Conservation (phyloP, 2,113 vertebrate genomes). For the Phrynosoma blainvillii region DNA sequence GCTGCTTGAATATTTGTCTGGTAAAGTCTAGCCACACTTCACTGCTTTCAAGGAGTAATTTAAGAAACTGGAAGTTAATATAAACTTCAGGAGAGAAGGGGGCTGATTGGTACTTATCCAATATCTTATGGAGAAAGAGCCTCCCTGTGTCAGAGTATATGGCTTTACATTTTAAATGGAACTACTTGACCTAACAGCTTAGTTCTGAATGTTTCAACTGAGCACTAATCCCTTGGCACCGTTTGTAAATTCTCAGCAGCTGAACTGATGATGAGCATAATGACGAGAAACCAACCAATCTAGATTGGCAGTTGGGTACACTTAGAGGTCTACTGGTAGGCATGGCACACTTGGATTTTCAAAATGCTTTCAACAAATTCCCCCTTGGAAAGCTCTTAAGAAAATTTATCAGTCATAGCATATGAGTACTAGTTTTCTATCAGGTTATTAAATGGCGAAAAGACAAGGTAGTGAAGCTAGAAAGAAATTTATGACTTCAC, state of each 20-base stretch:
- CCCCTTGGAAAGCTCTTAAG: background rate
- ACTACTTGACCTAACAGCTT: background rate
- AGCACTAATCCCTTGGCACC: background rate
- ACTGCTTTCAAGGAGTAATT: slow-evolving; percentile 8
- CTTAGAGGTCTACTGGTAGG: background rate
- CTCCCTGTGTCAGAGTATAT: background rate
- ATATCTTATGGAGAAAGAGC: background rate
- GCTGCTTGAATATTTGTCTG: background rate
- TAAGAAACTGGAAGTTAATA: background rate
- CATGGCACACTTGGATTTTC: background rate
- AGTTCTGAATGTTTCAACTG: slow-evolving; percentile 19
- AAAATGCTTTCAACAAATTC: background rate
- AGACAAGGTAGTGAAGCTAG: background rate
- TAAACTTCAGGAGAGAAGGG: background rate
- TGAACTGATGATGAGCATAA: background rate
- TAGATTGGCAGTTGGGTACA: slow-evolving; percentile 3
- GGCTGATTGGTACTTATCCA: slow-evolving; percentile 19
- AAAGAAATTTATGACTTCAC: background rate
- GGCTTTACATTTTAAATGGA: background rate
- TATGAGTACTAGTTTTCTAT: background rate
- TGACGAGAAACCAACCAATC: background rate
- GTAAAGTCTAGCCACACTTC: background rate
- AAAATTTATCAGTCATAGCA: background rate
- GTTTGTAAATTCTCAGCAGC: background rate
- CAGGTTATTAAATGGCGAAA: background rate